A percentile compares a stretch with the other conserved stretches of the same genome.
Evolutionary conservation across 2,113 vertebrate species (phyloP).

Genomic region (Microtus montanus): DNA sequence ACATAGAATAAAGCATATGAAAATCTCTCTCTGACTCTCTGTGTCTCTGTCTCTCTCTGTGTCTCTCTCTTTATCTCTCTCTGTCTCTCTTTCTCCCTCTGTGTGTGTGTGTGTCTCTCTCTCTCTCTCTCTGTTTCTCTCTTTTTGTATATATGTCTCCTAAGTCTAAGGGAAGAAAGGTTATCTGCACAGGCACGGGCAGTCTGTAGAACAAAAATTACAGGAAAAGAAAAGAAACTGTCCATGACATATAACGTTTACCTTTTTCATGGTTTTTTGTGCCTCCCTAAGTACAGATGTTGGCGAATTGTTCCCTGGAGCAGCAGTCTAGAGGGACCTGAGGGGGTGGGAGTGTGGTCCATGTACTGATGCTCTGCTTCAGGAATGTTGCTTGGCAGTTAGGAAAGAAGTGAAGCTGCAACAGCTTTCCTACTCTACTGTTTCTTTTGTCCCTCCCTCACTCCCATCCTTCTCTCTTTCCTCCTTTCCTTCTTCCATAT

Average conservation of each 20-base stretch:
- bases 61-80: too few species aligned
- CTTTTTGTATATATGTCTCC: not conserved
- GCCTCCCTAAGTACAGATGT: not conserved
- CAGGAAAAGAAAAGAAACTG: not conserved
- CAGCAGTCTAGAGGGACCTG: not conserved
- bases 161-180: not conserved
- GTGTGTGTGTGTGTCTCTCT: too few species aligned
- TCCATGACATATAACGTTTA: not conserved
- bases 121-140: too few species aligned
- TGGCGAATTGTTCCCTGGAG: not conserved
- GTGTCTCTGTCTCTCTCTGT: too few species aligned
- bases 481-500: not conserved
- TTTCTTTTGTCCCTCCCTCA: not conserved
- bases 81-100: too few species aligned
- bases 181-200: not conserved
- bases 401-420: not conserved
- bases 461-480: not conserved
- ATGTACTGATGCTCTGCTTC: not conserved
- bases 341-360: fast-evolving
- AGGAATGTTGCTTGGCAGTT: not conserved
- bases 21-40: not conserved
- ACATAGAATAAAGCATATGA: not conserved
- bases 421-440: not conserved
- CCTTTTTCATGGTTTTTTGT: not conserved
- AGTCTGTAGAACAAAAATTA: not conserved